Evolutionary conservation across 92 coral and sea anemone genomes (phyloP).

Genomic region (Epizoanthus scotinus): DNA sequence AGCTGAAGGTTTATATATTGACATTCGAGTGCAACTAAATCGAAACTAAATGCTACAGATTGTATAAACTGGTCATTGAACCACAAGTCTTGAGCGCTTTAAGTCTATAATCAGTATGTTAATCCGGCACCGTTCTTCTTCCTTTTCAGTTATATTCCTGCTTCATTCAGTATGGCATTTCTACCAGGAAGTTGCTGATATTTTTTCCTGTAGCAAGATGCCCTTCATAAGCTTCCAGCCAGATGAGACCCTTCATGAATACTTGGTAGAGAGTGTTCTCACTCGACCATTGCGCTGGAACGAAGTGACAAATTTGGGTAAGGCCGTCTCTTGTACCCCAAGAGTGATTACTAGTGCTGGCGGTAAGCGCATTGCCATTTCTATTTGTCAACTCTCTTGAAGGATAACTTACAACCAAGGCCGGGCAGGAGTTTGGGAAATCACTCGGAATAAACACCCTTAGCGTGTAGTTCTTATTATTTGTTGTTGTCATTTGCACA

Average conservation of each 20-base stretch:
- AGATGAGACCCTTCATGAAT: conserved; percentile 72
- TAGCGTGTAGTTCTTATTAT: conserved; percentile 48
- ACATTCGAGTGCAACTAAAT: too few species aligned
- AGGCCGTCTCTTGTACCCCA: conserved; percentile 49
- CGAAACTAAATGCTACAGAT: too few species aligned
- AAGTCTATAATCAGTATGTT: too few species aligned
- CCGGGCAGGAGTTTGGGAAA: conserved; percentile 63
- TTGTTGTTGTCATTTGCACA: conserved; percentile 51
- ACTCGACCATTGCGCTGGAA: conserved; percentile 56
- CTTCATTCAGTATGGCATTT: conserved; percentile 17
- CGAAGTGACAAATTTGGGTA: conserved; percentile 62
- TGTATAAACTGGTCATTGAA: too few species aligned
- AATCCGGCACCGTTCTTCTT: too few species aligned
- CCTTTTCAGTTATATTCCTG: too few species aligned
- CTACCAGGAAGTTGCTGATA: conserved; percentile 49
- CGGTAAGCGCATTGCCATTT: conserved; percentile 20
- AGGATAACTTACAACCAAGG: conserved; percentile 51
- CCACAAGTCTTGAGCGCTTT: too few species aligned
- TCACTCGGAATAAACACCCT: conserved; percentile 51
- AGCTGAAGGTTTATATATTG: too few species aligned
- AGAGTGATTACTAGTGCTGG: conserved; percentile 37
- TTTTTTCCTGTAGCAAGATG: conserved; percentile 70
- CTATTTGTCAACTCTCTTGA: conserved; percentile 32
- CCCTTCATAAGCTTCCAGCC: conserved; percentile 87
- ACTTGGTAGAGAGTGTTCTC: conserved; percentile 77